Conservation (phyloP, 2,113 vertebrate genomes). For the Microtus ochrogaster region DNA sequence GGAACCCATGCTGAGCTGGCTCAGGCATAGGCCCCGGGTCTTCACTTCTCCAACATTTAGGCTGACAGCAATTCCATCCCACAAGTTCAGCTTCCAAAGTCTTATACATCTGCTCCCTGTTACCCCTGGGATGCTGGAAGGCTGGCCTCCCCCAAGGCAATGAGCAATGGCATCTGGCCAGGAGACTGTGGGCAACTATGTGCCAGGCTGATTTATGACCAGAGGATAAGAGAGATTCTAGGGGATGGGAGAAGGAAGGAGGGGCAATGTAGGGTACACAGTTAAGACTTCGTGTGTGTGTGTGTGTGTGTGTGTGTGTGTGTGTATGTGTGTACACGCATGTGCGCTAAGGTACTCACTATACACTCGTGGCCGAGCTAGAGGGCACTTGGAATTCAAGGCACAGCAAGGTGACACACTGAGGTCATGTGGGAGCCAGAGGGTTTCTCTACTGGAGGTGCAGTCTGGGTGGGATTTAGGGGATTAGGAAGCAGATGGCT, state of each 20-base stretch:
- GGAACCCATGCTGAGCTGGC: no score
- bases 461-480: not conserved
- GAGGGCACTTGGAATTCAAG: not conserved
- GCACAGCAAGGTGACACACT: no score
- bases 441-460: not conserved
- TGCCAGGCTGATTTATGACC: not conserved
- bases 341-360: not conserved
- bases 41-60: not conserved
- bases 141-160: not conserved
- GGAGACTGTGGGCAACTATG: not conserved
- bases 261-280: rapidly evolving
- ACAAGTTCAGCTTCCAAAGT: not conserved
- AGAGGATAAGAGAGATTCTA: no score
- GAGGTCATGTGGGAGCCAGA: not conserved
- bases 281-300: not conserved
- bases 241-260: not conserved
- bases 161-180: no score
- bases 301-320: not conserved
- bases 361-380: not conserved
- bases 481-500: not conserved
- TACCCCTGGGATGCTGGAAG: not conserved
- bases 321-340: not conserved
- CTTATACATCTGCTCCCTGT: not conserved
- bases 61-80: rapidly evolving
- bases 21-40: not conserved